Evolutionary conservation across 2,113 vertebrate genomes (phyloP), one percentile per base, ranked within the genome.

Genomic region (Tiliqua scincoides): DNA sequence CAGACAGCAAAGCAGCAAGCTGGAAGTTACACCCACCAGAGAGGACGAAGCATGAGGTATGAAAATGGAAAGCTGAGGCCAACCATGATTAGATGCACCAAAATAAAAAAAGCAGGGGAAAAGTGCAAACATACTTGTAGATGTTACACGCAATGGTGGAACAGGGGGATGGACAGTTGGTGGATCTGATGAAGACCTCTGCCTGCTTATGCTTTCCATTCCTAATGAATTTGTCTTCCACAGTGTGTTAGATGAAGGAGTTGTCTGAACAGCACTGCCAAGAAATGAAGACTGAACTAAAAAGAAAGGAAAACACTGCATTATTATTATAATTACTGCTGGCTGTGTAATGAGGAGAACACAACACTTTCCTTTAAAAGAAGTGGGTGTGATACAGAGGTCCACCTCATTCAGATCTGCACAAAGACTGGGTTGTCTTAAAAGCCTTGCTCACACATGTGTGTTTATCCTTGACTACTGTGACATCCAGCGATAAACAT

Each of bases 141-240:
- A 99, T 87, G 98, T 98, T 95, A 98, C 97, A 85, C 99, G 98
- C 90, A 99, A 94, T 75, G 98, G 98, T 79, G 98, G 99, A 80
- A 98, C 97, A 82, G 98, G 99, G 35, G 99, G 98, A 93, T 99
- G 99, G 97, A 98, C 98, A 97, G 98, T 98, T 94, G 98, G 99
- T 89, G 98, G 99, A 97, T 99, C 99, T 75, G 99, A 99, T 91
- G 99, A 99, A 68, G 99, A 99, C 92, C 99, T 97, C 96, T 99
- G 99, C 92, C 99, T 95, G 94, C 98, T 98, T 40, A 95, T 93
- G 20, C 94, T 96, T 83, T 96, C 96, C 96, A 97, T 96, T 96
- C 98, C 97, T 94, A 98, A 94, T 93, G 97, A 95, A 95, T 97
- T 96, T 84, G 98, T 96, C 94, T 98, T 99, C 99, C 99, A 99